Conservation (phyloP, 2,113 vertebrate species). For the Nyctereutes procyonoides region DNA sequence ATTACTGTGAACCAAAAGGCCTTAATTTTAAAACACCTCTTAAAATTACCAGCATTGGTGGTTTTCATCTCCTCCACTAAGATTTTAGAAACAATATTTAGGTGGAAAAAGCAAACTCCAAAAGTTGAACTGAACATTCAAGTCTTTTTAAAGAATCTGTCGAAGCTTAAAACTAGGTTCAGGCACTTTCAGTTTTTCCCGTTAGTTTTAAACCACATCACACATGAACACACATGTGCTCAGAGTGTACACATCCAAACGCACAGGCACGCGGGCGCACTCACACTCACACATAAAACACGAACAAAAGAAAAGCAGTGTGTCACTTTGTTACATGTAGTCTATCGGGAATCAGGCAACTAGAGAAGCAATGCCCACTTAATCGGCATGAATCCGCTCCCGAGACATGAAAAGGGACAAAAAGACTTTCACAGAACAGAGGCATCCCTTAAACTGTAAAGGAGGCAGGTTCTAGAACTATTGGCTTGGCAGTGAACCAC, state of each 20-base stretch:
- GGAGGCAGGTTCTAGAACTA: conserved; percentile 92
- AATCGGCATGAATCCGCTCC: conserved; percentile 80
- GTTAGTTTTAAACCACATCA: conserved; percentile 90
- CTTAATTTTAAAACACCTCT: conserved; percentile 77
- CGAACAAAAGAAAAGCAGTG: conserved; percentile 83
- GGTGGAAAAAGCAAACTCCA: conserved; percentile 94
- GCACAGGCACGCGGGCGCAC: conserved; percentile 21
- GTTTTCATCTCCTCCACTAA: conserved; percentile 74
- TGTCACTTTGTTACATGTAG: conserved; percentile 84
- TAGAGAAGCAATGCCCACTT: conserved; percentile 82
- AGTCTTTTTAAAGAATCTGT: conserved; percentile 95
- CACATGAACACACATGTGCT: conserved; percentile 84
- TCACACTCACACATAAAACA: conserved; percentile 62
- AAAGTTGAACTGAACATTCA: conserved; percentile 96
- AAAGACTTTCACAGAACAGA: conserved; percentile 82
- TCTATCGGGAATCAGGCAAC: conserved; percentile 91
- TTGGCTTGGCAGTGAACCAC: conserved; percentile 99
- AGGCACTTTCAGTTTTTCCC: conserved; percentile 98
- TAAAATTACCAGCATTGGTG: conserved; percentile 79
- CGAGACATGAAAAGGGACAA: conserved; percentile 85
- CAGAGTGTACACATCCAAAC: conserved; percentile 77
- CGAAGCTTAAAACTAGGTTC: conserved; percentile 95
- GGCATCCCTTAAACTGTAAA: conserved; percentile 85
- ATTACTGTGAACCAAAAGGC: conserved; percentile 77
- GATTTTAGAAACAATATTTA: conserved; percentile 84